A percentile compares a stretch with the other conserved stretches of the same genome.
Conservation (phyloP, 1,140 invertebrate genomes). For the Pemphigus obesinymphae region DNA sequence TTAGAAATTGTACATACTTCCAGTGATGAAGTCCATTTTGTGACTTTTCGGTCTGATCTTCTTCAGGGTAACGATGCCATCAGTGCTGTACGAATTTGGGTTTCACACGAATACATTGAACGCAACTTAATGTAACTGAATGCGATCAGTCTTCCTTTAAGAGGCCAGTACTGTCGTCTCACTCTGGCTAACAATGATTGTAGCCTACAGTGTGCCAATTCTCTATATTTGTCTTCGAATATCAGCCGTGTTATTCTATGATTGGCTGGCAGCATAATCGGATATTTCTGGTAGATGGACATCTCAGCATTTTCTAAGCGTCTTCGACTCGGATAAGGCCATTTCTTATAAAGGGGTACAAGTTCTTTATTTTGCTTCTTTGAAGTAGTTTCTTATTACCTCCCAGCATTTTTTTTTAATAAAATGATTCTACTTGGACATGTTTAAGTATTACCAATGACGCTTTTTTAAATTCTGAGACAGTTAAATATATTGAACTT, state of each 20-base stretch:
- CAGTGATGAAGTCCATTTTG: no score
- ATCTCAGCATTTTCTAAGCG: not conserved
- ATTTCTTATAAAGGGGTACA: not conserved
- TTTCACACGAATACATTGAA: not conserved
- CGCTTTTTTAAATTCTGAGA: not conserved
- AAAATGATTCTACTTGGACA: not conserved
- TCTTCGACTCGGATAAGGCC: not conserved
- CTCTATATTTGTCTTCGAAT: not conserved
- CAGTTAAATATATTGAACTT: not conserved
- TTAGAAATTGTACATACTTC: no score
- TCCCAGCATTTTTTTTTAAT: not conserved
- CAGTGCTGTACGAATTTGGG: not conserved
- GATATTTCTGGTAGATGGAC: not conserved
- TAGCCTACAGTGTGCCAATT: not conserved
- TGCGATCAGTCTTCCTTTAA: not conserved
- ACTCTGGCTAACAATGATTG: not conserved
- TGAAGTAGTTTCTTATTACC: not conserved
- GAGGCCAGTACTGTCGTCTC: not conserved
- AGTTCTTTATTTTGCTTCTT: not conserved
- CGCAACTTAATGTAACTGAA: not conserved
- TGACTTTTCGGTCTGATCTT: no score
- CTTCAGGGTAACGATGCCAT: constrained; percentile 19
- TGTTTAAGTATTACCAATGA: not conserved
- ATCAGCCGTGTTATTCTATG: not conserved
- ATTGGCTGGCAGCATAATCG: not conserved